phyloP scores from a whole-genome alignment of 2,113 vertebrate genomes.

The Panthera leo region DNA sequence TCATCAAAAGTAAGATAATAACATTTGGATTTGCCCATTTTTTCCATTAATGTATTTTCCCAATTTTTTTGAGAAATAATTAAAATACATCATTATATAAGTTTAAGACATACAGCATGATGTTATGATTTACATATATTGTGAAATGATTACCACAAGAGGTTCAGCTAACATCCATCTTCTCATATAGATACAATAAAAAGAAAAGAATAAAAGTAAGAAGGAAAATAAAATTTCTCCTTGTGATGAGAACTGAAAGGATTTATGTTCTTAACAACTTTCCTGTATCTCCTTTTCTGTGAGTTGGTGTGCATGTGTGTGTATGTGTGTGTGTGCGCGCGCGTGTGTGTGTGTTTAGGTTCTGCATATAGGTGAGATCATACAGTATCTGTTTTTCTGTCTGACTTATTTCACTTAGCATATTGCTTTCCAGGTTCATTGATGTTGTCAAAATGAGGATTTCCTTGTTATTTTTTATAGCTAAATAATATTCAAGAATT shows the following conservation, averaged over 20 bases:
- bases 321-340: not conserved
- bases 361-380: not conserved
- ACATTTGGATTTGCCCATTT: not conserved
- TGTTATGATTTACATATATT: not conserved
- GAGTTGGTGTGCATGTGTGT: not conserved
- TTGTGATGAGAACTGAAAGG: not conserved
- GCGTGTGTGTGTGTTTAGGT: not conserved
- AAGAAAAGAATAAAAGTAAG: not conserved
- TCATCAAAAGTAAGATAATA: slow-evolving; percentile 17
- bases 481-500: not conserved
- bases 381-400: not conserved
- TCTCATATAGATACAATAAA: not conserved
- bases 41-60: not conserved
- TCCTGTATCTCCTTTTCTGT: not conserved
- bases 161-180: not conserved
- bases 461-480: not conserved
- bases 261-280: not conserved
- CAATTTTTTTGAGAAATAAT: not conserved
- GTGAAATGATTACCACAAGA: not conserved
- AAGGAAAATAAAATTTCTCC: not conserved
- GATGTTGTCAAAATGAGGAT: not conserved
- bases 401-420: not conserved
- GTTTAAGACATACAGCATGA: not conserved
- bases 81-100: not conserved
- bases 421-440: not conserved